phyloP scores from a whole-genome alignment of 2,888 invertebrate species.

The Lithophane leautieri region DNA sequence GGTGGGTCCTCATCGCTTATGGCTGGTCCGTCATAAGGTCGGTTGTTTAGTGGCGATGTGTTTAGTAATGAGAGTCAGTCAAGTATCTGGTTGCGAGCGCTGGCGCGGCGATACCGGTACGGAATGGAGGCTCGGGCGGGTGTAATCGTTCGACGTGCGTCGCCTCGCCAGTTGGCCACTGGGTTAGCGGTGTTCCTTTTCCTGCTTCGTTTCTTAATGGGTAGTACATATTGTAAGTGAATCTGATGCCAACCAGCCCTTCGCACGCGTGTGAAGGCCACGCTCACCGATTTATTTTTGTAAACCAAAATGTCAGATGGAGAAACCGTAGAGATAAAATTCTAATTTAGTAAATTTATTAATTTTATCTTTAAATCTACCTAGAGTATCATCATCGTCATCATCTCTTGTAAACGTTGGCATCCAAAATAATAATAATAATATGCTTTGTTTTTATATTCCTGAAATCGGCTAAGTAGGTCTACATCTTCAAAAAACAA shows the following conservation, averaged over 20 bases:
- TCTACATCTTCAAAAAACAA: conserved; percentile 1
- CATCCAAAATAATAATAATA: too few relatives aligned
- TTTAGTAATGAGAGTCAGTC: conserved; percentile 75
- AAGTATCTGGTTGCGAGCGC: conserved; percentile 79
- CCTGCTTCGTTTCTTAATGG: conserved; percentile 86
- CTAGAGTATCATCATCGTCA: not conserved
- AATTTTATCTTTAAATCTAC: not conserved
- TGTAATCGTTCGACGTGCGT: conserved; percentile 84
- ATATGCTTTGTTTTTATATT: not conserved
- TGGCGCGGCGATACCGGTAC: conserved; percentile 83
- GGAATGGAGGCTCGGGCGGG: conserved; percentile 84
- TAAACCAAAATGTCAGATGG: conserved; percentile 10
- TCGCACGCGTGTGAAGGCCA: conserved; percentile 31
- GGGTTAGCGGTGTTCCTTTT: conserved; percentile 90
- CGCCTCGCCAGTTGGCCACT: conserved; percentile 89
- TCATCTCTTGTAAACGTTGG: not conserved
- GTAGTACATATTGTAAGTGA: conserved; percentile 76
- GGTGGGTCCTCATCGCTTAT: conserved; percentile 79
- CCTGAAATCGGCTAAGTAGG: not conserved
- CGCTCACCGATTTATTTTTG: conserved; percentile 22
- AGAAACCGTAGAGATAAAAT: not conserved
- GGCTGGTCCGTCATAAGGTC: conserved; percentile 71
- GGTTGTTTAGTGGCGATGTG: conserved; percentile 70
- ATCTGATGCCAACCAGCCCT: conserved; percentile 70
- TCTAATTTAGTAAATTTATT: not conserved